Evolutionary conservation across 2,113 vertebrate genomes (phyloP), one percentile per base, ranked within the genome.

Genomic region (Todiramphus saurophagus): DNA sequence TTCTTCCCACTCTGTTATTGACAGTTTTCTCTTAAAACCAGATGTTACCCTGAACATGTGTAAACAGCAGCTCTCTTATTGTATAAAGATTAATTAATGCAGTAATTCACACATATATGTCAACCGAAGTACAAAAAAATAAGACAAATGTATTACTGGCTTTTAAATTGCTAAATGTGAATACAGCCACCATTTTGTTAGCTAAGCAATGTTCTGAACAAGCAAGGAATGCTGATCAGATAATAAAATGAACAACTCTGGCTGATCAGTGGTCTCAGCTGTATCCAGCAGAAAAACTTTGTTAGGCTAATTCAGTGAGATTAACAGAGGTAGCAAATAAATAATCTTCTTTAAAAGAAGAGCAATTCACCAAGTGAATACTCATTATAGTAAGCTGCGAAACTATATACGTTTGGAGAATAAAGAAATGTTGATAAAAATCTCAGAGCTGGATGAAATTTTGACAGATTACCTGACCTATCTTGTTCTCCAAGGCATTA

Each of bases 151-250:
- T 58, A 73, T 81, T 78, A 7, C 24, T 35, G 19, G 3, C 24
- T 83, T 82, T 84, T 68, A 31, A 50, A 55, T 56, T 58, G 11
- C 37, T 76, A 50, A 63, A 33, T 73, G 33, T 83, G 64, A 83
- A 67, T 87, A 35, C 46, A 82, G 21, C 39, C 74, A 78, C 37
- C 11, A 30, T 4, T 55, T 28, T 87, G 39, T 62, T 94, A 95
- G 93, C 33, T 97, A 94, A 35, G 41, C 60, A 83, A 68, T 87
- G 25, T 96, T 97, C 80, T 89, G 13, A 96, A 83, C 2, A 87
- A 94, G 51, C 72, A 62, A 92, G 96, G 79, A 37, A 89, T 75
- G 43, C 87, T 87, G 55, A 84, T 85, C 62, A 20, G 30, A 74
- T 80, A 84, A 25, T 3, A 94, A 97, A 94, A 85, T 89, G 73